Base-by-base conservation (phyloP, 2,113 vertebrate genomes). In the Serinus canaria region DNA sequence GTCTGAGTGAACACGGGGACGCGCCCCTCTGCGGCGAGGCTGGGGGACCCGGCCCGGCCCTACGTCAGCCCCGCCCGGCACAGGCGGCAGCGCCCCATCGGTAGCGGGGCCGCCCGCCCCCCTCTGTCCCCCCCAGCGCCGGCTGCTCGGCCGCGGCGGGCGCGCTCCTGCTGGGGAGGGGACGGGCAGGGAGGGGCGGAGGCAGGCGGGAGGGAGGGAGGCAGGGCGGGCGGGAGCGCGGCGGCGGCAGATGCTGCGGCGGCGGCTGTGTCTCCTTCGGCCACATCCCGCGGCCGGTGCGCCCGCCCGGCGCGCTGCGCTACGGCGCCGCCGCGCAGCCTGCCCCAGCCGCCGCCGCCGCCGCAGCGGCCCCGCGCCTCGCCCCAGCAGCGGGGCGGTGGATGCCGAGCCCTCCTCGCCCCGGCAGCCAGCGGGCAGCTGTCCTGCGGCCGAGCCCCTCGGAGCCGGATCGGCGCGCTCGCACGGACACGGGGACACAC, bases 101-200 rank as follows among this genome's bases (percentile, higher is more conserved):
- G 79, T 15, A 52, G 44, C 22, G 77, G 63, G 49, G 43, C 85
- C 41, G 41, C 89, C 62, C 59, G n/a, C 31, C 41, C 49, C 64
- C 30, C 50, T 18, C 5, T 20, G 14, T 53, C n/a, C 50, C 16
- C 41, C 27, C 11, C 84, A 58, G 83, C 83, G 83, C 90, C 88
- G 78, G 83, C 81, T 72, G 93, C 58, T 83, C 73, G 69, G 92
- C 72, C 67, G 84, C 43, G 83, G 69, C 94, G 68, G 90, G 96
- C 96, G 97, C 96, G 94, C 92, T 96, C 89, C 75, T 90, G 86
- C 91, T 25, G 89, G 94, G 89, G 92, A 90, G 96, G 93, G 87
- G 86, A 77, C 59, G 63, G 70, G 53, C 67, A 67, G 67, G 85
- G 87, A 79, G 87, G 93, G 83, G 87, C 80, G 85, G 72, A 87